Evolutionary conservation across 2,888 invertebrate genomes (phyloP).

Genomic region (Helicoverpa assulta): DNA sequence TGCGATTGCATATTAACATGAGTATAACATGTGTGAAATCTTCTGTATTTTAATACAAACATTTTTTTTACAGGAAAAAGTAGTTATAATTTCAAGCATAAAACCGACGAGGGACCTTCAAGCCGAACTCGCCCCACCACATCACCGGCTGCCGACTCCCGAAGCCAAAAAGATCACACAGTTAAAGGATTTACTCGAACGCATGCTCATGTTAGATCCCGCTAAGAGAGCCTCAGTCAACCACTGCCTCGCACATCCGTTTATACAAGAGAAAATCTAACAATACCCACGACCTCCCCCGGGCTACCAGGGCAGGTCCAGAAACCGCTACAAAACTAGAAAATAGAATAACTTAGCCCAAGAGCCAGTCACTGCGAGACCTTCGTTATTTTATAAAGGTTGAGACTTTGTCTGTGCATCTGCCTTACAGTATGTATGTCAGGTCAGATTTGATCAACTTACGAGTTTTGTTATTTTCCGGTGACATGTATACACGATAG

Average conservation of each 20-base stretch:
- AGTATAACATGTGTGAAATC: too few species aligned
- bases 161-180: slow-evolving; percentile 98
- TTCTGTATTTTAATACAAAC: too few species aligned
- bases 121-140: slow-evolving; percentile 95
- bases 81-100: slow-evolving; percentile 98
- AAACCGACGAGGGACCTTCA: slow-evolving; percentile 96
- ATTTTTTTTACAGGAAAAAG: slow-evolving; percentile 96
- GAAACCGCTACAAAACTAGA: slow-evolving; percentile 6
- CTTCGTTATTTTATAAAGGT: too few species aligned
- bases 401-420: too few species aligned
- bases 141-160: slow-evolving; percentile 96
- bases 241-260: slow-evolving; percentile 97
- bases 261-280: slow-evolving; percentile 98
- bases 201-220: slow-evolving; percentile 97
- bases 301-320: slow-evolving; percentile 14
- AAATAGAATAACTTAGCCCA: background rate
- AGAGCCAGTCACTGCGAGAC: too few species aligned
- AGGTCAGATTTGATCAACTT: too few species aligned
- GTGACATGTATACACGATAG: too few species aligned
- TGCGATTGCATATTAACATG: too few species aligned
- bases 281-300: slow-evolving; percentile 15
- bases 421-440: too few species aligned
- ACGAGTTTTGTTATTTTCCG: too few species aligned
- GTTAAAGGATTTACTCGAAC: slow-evolving; percentile 97
- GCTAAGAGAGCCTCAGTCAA: slow-evolving; percentile 98